A percentile compares a stretch with the other conserved stretches of the same genome.
Conservation (phyloP, 2,113 vertebrate genomes). For the Oncorhynchus tshawytscha region DNA sequence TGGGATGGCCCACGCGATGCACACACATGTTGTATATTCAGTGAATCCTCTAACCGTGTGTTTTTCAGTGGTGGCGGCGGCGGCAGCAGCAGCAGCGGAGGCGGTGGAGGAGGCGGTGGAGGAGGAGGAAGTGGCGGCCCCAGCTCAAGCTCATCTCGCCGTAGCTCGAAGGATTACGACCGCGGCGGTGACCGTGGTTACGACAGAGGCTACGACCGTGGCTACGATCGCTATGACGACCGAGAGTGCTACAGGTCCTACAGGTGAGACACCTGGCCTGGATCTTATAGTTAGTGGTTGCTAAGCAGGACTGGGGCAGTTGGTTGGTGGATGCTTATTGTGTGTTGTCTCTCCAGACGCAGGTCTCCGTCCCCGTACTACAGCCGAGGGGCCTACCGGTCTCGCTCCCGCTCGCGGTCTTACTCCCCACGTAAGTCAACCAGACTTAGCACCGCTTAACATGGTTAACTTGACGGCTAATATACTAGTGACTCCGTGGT, state of each 20-base stretch:
- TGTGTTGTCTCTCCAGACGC: slow-evolving; percentile 72
- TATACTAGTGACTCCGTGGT: no score
- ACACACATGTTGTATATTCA: slow-evolving; percentile 37
- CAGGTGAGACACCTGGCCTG: slow-evolving; percentile 69
- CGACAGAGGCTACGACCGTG: slow-evolving; percentile 41
- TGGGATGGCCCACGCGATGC: no score
- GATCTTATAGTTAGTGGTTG: neutral
- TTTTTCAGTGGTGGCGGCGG: neutral
- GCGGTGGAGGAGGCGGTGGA: slow-evolving; percentile 23
- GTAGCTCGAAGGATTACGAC: slow-evolving; percentile 86
- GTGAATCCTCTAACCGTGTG: slow-evolving; percentile 83
- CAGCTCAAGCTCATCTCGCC: slow-evolving; percentile 78
- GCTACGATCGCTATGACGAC: slow-evolving; percentile 85
- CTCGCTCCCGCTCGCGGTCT: slow-evolving; percentile 90
- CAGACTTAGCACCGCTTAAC: neutral
- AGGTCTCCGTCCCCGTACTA: slow-evolving; percentile 94
- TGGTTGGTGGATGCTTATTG: neutral
- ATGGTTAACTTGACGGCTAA: neutral
- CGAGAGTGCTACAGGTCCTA: slow-evolving; percentile 91
- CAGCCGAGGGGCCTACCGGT: slow-evolving; percentile 89
- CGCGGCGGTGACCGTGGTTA: slow-evolving; percentile 82
- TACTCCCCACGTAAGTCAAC: slow-evolving; percentile 91
- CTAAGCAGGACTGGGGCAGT: no score
- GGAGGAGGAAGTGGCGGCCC: slow-evolving; percentile 74
- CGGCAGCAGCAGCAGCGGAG: slow-evolving; percentile 52